Base-by-base conservation (phyloP, 2,113 vertebrate species). In the Antechinus flavipes region DNA sequence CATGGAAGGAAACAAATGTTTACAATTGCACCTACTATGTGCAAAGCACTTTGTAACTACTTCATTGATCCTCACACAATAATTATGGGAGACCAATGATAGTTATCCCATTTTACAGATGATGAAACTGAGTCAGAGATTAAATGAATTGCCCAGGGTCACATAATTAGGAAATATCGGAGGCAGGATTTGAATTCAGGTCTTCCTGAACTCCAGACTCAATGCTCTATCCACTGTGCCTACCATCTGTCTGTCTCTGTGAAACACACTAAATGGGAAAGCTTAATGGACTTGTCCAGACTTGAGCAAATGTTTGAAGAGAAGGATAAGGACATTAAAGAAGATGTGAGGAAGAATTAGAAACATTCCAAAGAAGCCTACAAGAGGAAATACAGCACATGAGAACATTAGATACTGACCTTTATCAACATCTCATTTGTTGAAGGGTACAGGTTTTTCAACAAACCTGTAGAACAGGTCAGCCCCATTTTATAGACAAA, bases 1-100 rank as follows among this genome's bases (percentile, higher is more conserved):
- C 1, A 53, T 0, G 5, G 47, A 0, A 55, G 55, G n/a, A n/a
- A 84, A n/a, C 61, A n/a, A 35, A 30, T 10, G 27, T 35, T 76
- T 76, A 76, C 14, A 76, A 76, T 52, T 52, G 14, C 1, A n/a
- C 19, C 68, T 23, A 76, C 11, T 68, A 19, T 7, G 3, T n/a
- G 12, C 35, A 35, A n/a, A n/a, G 68, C 35, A 76, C 35, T n/a
- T 76, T 76, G 68, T 16, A 84, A 42, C 23, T 42, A 84, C 42
- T 5, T 42, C 68, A 42, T 23, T 42, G 68, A 42, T 84, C 16
- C 6, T 84, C 68, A 84, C 68, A 42, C 68, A 84, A 42, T 16
- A 84, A n/a, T 84, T 84, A 16, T 42, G n/a, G 1, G 68, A 84
- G 68, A n/a, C 42, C 8, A n/a, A 16, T 42, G 68, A 16, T 84